These are phyloP conservation scores for Cryptoprocta ferox DNA, from an alignment of 2,797 vertebrate genomes.

Conservation along the genomic window DNA sequence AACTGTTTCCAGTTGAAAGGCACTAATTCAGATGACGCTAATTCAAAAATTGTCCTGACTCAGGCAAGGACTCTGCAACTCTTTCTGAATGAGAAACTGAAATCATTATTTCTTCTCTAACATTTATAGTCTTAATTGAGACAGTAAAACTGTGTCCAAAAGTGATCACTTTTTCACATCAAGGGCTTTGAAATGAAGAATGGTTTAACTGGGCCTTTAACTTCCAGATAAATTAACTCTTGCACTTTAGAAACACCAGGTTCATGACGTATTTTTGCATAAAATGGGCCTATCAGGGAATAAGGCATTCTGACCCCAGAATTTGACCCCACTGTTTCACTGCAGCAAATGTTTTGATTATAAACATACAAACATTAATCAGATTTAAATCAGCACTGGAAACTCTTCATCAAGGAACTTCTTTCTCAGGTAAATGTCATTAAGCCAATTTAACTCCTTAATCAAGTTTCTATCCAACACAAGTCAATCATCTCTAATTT, in stretches of 20 bases:
- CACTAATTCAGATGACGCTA: constrained; percentile 42
- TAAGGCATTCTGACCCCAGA: neutral
- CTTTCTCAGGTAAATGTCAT: constrained; percentile 24
- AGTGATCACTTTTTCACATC: neutral
- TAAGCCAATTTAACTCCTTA: constrained; percentile 41
- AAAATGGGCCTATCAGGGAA: neutral
- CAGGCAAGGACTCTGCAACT: neutral
- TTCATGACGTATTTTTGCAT: neutral
- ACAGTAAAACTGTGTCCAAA: neutral
- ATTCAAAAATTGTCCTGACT: constrained; percentile 51
- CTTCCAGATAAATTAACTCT: neutral
- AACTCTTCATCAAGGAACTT: neutral
- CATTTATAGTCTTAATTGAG: neutral
- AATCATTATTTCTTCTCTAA: constrained; percentile 34
- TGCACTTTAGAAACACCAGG: neutral
- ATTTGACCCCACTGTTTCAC: neutral
- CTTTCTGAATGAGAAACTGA: neutral
- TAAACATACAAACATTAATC: constrained; percentile 26
- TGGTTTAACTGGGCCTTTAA: neutral
- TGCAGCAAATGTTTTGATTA: constrained; percentile 14
- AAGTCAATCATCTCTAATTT: constrained; percentile 47
- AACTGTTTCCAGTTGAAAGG: constrained; percentile 32
- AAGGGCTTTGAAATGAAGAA: neutral
- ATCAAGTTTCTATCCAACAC: constrained; percentile 36
- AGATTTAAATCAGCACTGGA: constrained; percentile 16